phyloP scores from a whole-genome alignment of 2,888 invertebrate genomes.

The Oscheius onirici region DNA sequence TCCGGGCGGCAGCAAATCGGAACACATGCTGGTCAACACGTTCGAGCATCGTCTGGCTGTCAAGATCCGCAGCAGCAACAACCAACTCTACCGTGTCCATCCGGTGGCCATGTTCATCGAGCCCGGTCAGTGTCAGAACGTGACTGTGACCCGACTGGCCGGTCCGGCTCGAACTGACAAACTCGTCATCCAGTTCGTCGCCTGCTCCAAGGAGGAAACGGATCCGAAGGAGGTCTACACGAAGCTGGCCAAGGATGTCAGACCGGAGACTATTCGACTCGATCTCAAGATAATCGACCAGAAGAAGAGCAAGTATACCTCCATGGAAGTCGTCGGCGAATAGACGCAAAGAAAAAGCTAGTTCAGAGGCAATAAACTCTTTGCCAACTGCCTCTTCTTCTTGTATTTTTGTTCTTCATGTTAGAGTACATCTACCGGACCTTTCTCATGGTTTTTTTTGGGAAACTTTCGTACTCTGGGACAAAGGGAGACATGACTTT shows the following conservation, averaged over 20 bases:
- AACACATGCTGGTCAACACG: conserved; percentile 25
- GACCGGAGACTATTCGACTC: conserved; percentile 4
- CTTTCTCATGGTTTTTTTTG: too few species aligned
- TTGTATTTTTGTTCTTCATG: too few species aligned
- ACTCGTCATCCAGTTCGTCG: conserved; percentile 13
- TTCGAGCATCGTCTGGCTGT: conserved; percentile 13
- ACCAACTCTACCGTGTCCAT: conserved; percentile 5
- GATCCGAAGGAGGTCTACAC: conserved; percentile 23
- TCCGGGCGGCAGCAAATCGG: conserved; percentile 21
- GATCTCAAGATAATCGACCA: conserved; percentile 8
- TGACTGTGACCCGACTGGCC: conserved; percentile 8
- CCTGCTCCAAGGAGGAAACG: conserved; percentile 1
- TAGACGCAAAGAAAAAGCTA: not conserved
- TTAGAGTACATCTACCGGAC: too few species aligned
- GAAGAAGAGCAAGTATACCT: conserved; percentile 3
- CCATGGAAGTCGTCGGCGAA: not conserved
- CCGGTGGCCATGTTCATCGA: conserved; percentile 22
- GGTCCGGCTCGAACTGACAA: conserved; percentile 14
- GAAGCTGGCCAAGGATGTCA: conserved; percentile 16
- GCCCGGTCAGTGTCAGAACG: conserved; percentile 1
- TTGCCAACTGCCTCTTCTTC: too few species aligned
- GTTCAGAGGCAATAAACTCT: not conserved
- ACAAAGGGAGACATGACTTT: too few species aligned
- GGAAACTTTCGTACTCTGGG: too few species aligned
- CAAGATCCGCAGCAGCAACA: conserved; percentile 26